phyloP scores from a whole-genome alignment of 2,888 invertebrate genomes.

The Drosophila gaucha region DNA sequence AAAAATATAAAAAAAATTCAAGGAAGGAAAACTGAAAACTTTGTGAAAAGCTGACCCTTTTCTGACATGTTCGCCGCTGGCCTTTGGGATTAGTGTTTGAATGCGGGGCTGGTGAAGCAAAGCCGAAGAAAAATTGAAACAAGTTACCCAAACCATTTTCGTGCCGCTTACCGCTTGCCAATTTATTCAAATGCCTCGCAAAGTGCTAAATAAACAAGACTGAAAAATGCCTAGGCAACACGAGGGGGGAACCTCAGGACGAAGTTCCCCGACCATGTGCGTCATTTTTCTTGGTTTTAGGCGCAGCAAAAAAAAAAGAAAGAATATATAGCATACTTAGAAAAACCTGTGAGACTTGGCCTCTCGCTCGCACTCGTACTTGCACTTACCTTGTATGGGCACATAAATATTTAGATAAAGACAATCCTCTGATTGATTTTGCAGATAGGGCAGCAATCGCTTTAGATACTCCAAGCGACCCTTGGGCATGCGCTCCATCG shows the following conservation, averaged over 20 bases:
- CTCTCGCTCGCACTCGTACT: constrained; percentile 16
- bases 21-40: constrained; percentile 55
- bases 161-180: constrained; percentile 62
- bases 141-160: constrained; percentile 62
- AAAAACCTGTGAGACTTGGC: constrained; percentile 18
- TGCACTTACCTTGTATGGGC: constrained; percentile 94
- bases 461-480: constrained; percentile 95
- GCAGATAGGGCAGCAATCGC: constrained; percentile 93
- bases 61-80: constrained; percentile 44
- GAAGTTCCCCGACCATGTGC: constrained; percentile 35
- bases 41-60: constrained; percentile 71
- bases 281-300: constrained; percentile 70
- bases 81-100: constrained; percentile 62
- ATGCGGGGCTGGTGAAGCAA: constrained; percentile 14
- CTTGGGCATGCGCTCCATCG: constrained; percentile 93
- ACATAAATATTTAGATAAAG: constrained; percentile 98
- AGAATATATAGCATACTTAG: constrained; percentile 41
- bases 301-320: constrained; percentile 20
- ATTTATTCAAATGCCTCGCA: constrained; percentile 82
- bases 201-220: constrained; percentile 82
- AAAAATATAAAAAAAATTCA: constrained; percentile 15
- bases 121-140: constrained; percentile 70
- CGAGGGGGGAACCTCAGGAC: background rate
- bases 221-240: constrained; percentile 53
- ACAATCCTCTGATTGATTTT: constrained; percentile 98